A percentile compares a stretch with the other conserved stretches of the same genome.
Evolutionary conservation across 1,140 invertebrate species (phyloP).

Genomic region (Dreissena rostriformis): DNA sequence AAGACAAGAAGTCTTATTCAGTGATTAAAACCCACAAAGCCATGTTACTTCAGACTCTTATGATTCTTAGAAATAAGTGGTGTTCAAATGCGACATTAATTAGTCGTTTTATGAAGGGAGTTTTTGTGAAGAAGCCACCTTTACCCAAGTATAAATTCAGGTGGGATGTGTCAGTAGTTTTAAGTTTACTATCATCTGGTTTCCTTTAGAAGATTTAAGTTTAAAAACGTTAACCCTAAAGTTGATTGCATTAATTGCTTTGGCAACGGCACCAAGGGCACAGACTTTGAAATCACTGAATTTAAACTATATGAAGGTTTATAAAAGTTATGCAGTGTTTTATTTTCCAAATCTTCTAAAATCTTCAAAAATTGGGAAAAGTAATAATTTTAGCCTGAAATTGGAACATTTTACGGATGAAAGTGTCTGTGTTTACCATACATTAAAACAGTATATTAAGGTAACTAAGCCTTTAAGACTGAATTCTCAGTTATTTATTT

Average conservation of each 20-base stretch:
- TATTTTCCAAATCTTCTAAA: conserved; percentile 15
- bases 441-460: conserved; percentile 21
- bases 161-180: conserved; percentile 26
- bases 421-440: conserved; percentile 27
- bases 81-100: conserved; percentile 15
- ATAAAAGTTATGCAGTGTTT: conserved; percentile 5
- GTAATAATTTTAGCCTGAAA: conserved; percentile 2
- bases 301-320: conserved; percentile 12
- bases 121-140: conserved; percentile 30
- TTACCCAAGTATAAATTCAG: conserved; percentile 5
- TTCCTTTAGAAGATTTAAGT: not conserved
- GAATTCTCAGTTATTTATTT: conserved; percentile 5
- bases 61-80: conserved; percentile 10
- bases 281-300: conserved; percentile 20
- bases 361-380: not conserved
- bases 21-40: conserved; percentile 20
- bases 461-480: not conserved
- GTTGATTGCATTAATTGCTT: not conserved
- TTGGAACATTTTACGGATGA: conserved; percentile 28
- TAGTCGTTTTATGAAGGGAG: conserved; percentile 15
- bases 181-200: conserved; percentile 20
- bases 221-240: conserved; percentile 35
- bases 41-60: conserved; percentile 16
- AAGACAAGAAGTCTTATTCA: conserved; percentile 30
- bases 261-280: conserved; percentile 12